These are phyloP conservation scores for Sarcophaga rosellei DNA, from an alignment of 2,888 invertebrate species.

Conservation along the genomic window DNA sequence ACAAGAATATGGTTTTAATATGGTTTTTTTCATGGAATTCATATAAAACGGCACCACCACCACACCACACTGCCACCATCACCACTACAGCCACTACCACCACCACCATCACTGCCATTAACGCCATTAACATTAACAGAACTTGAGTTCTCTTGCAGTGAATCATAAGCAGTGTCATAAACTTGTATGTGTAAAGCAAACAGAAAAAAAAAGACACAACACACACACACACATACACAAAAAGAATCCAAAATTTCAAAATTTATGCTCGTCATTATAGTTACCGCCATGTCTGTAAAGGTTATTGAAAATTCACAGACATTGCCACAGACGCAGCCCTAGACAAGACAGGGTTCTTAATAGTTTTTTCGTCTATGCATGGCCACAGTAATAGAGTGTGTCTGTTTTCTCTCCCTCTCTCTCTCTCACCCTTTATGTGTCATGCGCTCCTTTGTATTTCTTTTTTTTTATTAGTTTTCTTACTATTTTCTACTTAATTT, in stretches of 20 bases:
- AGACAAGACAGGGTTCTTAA: constrained; percentile 57
- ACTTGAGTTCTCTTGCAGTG: constrained; percentile 3
- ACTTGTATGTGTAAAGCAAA: neutral
- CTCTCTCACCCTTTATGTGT: neutral
- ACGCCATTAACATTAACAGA: neutral
- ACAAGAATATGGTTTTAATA: no score
- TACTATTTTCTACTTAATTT: constrained; percentile 53
- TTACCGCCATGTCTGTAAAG: constrained; percentile 59
- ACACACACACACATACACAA: neutral
- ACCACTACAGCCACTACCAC: neutral
- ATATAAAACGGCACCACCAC: neutral
- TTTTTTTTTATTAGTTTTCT: constrained; percentile 53
- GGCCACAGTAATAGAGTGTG: neutral
- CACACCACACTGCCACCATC: neutral
- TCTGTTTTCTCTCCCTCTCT: constrained; percentile 1
- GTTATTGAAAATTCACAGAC: constrained; percentile 63
- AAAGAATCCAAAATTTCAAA: no score
- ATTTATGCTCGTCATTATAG: constrained; percentile 44
- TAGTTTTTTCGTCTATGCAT: constrained; percentile 8
- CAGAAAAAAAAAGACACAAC: neutral
- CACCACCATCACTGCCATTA: neutral
- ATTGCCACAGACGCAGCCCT: constrained; percentile 48
- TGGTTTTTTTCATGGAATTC: no score
- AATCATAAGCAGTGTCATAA: constrained; percentile 40
- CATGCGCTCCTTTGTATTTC: neutral